phyloP scores from a whole-genome alignment of 2,888 invertebrate species.

The Cheilosia soror region DNA sequence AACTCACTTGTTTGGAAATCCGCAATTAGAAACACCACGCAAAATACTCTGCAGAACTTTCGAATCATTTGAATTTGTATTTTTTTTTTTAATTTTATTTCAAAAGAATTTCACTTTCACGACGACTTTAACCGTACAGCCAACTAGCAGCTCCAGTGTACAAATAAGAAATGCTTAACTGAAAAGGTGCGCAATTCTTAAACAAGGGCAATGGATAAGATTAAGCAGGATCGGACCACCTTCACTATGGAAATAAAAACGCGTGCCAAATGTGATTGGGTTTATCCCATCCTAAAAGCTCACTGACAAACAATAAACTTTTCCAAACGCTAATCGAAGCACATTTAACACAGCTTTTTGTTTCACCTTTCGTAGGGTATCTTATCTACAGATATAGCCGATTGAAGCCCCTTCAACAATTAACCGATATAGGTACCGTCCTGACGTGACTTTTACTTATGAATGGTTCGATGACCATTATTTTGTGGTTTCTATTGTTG shows the following conservation, averaged over 20 bases:
- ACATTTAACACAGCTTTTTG: slow-evolving; percentile 8
- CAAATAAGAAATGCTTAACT: slow-evolving; percentile 22
- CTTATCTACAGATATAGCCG: slow-evolving; percentile 42
- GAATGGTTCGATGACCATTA: slow-evolving; percentile 25
- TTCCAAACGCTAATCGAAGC: background rate
- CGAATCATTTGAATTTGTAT: slow-evolving; percentile 60
- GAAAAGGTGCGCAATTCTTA: slow-evolving; percentile 30
- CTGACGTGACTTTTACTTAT: slow-evolving; percentile 9
- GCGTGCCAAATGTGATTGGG: slow-evolving; percentile 4
- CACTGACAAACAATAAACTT: background rate
- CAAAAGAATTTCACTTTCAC: background rate
- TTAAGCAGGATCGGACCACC: slow-evolving; percentile 34
- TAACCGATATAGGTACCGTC: background rate
- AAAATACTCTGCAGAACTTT: slow-evolving; percentile 79
- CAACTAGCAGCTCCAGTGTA: slow-evolving; percentile 27
- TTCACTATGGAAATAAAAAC: slow-evolving; percentile 6
- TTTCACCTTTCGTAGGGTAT: background rate
- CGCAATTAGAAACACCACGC: slow-evolving; percentile 80
- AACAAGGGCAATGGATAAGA: slow-evolving; percentile 23
- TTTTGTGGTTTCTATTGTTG: slow-evolving; percentile 31
- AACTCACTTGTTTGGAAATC: slow-evolving; percentile 82
- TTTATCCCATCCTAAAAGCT: slow-evolving; percentile 42
- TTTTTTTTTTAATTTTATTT: background rate
- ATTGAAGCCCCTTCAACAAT: background rate
- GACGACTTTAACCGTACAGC: slow-evolving; percentile 15